These are phyloP conservation scores for Sinopyrophorus schimmeli DNA, from an alignment of 2,888 invertebrate species.

Conservation along the genomic window DNA sequence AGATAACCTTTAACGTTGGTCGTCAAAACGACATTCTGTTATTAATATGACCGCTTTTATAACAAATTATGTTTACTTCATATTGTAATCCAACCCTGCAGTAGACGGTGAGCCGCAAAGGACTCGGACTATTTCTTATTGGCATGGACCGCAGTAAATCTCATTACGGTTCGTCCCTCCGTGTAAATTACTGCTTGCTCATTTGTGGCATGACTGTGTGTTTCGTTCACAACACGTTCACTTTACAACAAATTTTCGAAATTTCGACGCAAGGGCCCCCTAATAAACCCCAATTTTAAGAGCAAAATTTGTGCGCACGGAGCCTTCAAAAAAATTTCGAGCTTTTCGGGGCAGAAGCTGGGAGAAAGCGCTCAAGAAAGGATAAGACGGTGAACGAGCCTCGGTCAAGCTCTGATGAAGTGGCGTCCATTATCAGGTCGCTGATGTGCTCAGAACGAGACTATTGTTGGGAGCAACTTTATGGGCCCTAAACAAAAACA, in stretches of 20 bases:
- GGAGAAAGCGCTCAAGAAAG: too few species aligned
- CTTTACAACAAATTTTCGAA: too few species aligned
- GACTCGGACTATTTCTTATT: slow-evolving; percentile 47
- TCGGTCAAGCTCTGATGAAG: slow-evolving; percentile 42
- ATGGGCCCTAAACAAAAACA: slow-evolving; percentile 53
- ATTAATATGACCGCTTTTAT: slow-evolving; percentile 21
- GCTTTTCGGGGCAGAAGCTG: too few species aligned
- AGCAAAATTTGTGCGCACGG: too few species aligned
- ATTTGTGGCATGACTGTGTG: slow-evolving; percentile 46
- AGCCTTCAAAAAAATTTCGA: too few species aligned
- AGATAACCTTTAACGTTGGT: slow-evolving; percentile 6
- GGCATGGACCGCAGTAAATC: slow-evolving; percentile 48
- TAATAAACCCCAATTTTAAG: too few species aligned
- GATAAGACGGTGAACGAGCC: slow-evolving; percentile 43
- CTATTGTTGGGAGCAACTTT: slow-evolving; percentile 48
- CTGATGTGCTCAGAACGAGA: slow-evolving; percentile 48
- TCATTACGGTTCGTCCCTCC: slow-evolving; percentile 48
- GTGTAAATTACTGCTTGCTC: slow-evolving; percentile 48
- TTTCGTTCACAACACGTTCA: slow-evolving; percentile 42
- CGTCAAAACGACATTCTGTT: slow-evolving; percentile 15
- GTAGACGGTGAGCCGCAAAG: slow-evolving; percentile 36
- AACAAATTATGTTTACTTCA: slow-evolving; percentile 27
- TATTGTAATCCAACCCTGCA: slow-evolving; percentile 36
- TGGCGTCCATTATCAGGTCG: slow-evolving; percentile 47
- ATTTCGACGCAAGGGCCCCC: too few species aligned